Conservation (phyloP, 2,797 vertebrate species). For the Xiphorhynchus erythropygius region DNA sequence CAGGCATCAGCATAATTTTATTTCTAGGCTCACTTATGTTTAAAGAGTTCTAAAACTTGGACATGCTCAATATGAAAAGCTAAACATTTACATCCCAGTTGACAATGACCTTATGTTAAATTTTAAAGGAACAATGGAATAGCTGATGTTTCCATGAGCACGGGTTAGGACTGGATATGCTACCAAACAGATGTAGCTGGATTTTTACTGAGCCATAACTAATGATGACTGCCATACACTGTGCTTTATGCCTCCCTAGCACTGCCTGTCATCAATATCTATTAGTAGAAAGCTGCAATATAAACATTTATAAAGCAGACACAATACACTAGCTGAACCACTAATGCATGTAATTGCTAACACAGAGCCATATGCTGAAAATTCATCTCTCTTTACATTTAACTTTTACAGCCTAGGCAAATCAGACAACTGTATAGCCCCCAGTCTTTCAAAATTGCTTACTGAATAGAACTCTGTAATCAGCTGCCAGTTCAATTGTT, state of each 20-base stretch:
- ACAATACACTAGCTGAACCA: neutral
- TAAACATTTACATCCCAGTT: neutral
- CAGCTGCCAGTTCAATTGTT: neutral
- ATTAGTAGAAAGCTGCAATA: neutral
- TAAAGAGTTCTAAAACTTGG: neutral
- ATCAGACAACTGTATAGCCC: neutral
- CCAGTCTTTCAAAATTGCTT: constrained; percentile 6
- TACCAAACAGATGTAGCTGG: neutral
- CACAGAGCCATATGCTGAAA: constrained; percentile 1
- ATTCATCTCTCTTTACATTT: neutral
- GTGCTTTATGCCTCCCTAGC: neutral
- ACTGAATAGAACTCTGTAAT: neutral
- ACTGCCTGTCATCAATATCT: neutral
- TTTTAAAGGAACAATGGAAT: neutral
- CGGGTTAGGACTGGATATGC: neutral
- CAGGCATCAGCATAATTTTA: neutral
- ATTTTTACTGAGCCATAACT: neutral
- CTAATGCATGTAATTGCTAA: neutral
- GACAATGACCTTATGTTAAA: neutral
- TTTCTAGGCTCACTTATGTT: neutral
- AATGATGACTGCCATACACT: neutral
- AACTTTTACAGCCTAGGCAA: neutral
- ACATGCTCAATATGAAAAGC: neutral
- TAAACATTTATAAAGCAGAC: constrained; percentile 23
- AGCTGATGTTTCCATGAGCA: neutral